Evolutionary conservation across 2,797 vertebrate species (phyloP).

Genomic region (Scolopax bukidnonensis): DNA sequence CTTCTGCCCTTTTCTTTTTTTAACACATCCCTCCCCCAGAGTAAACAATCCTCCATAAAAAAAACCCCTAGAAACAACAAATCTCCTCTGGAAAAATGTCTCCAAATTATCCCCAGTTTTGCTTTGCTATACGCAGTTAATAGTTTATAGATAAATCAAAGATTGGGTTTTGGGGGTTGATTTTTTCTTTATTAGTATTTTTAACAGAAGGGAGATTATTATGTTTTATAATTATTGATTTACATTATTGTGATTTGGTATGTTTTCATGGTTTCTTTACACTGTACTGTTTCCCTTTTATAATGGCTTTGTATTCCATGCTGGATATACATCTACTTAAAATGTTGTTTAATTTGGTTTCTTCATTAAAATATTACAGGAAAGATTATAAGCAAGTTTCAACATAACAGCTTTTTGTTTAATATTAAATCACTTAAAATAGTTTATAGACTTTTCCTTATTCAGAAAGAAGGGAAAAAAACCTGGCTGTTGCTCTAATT

Average conservation of each 20-base stretch:
- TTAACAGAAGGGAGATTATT: neutral
- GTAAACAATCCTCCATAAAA: neutral
- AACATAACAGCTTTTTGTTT: neutral
- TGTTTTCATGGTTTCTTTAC: neutral
- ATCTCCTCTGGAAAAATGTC: neutral
- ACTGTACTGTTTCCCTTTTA: neutral
- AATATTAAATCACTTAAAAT: neutral
- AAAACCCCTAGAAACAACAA: neutral
- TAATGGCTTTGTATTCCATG: neutral
- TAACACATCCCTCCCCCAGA: neutral
- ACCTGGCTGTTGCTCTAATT: neutral
- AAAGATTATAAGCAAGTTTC: neutral
- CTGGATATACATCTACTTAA: neutral
- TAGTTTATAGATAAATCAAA: neutral
- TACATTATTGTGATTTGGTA: neutral
- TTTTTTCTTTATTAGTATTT: neutral
- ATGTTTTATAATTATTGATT: neutral
- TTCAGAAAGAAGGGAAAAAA: neutral
- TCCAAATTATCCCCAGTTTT: neutral
- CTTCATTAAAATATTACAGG: neutral
- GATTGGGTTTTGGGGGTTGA: accelerated
- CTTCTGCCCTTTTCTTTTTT: neutral
- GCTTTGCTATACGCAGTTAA: neutral
- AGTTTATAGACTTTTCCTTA: neutral
- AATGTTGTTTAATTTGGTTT: neutral